A percentile compares a stretch with the other conserved stretches of the same genome.
Conservation (phyloP, 2,113 vertebrate genomes). For the Gobiocypris rarus region DNA sequence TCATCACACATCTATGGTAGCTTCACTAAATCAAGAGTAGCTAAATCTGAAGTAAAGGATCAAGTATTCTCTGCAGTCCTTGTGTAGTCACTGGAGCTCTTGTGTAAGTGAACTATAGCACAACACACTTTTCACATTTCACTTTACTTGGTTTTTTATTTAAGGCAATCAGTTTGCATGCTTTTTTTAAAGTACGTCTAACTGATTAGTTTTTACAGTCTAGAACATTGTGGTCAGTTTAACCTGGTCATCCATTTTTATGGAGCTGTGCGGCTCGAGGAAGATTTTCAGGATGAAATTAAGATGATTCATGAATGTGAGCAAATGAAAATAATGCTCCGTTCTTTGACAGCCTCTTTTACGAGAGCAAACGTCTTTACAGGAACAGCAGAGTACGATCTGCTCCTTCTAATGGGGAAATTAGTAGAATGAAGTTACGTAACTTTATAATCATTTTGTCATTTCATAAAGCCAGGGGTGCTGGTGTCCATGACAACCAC, state of each 20-base stretch:
- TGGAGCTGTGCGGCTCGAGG: not conserved
- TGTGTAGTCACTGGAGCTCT: too few species aligned
- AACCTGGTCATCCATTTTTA: not conserved
- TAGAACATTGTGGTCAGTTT: too few species aligned
- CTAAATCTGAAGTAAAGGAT: too few species aligned
- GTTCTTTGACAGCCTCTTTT: not conserved
- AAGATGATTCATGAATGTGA: not conserved
- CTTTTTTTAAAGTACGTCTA: too few species aligned
- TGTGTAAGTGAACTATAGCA: too few species aligned
- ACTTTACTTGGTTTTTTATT: too few species aligned
- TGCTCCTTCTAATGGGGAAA: slow-evolving; percentile 4
- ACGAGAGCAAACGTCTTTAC: not conserved
- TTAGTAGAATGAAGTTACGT: slow-evolving; percentile 41
- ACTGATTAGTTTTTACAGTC: too few species aligned
- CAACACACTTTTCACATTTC: too few species aligned
- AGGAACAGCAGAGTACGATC: not conserved
- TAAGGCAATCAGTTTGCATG: too few species aligned
- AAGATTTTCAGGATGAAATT: not conserved
- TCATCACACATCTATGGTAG: too few species aligned
- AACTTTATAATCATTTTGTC: slow-evolving; percentile 45
- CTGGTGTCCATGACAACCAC: slow-evolving; percentile 30
- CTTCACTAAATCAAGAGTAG: too few species aligned
- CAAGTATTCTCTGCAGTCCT: too few species aligned
- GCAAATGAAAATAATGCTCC: not conserved
- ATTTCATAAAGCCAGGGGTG: slow-evolving; percentile 40